Conservation (phyloP, 2,797 vertebrate species). For the Oryzias dopingdopingensis region DNA sequence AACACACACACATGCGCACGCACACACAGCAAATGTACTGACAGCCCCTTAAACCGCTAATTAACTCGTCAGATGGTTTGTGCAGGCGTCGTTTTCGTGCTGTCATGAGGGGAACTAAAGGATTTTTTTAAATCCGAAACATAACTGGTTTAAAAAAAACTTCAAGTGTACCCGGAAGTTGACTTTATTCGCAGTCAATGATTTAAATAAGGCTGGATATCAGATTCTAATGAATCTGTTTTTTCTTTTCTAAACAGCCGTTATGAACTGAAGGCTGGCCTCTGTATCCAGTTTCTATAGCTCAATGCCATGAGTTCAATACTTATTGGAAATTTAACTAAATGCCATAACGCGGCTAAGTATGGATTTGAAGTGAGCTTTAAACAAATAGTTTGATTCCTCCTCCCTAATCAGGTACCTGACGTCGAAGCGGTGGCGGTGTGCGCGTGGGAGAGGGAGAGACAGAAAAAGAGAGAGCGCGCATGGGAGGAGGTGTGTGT, state of each 20-base stretch:
- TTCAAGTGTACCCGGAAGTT: conserved; percentile 72
- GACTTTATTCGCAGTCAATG: conserved; percentile 57
- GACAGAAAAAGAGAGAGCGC: conserved; percentile 35
- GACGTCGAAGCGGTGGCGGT: conserved; percentile 72
- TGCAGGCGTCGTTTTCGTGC: no score
- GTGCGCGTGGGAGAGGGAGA: conserved; percentile 29
- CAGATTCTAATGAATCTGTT: conserved; percentile 22
- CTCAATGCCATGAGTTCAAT: neutral
- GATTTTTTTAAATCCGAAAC: conserved; percentile 23
- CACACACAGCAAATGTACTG: neutral
- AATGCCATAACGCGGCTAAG: conserved; percentile 11
- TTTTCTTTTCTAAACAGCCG: conserved; percentile 10
- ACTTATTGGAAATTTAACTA: conserved; percentile 18
- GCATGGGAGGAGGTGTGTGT: conserved; percentile 50
- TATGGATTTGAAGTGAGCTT: conserved; percentile 14
- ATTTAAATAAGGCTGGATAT: conserved; percentile 65
- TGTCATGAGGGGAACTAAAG: neutral
- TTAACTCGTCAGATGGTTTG: conserved; percentile 18
- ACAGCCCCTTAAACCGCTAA: conserved; percentile 2
- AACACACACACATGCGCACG: neutral
- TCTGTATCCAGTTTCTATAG: neutral
- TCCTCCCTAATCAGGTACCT: conserved; percentile 71
- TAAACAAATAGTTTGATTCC: conserved; percentile 57
- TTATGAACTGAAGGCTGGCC: neutral
- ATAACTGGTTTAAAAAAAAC: conserved; percentile 56